These are phyloP conservation scores for Drosophila azteca DNA, from an alignment of 1,140 invertebrate species.

Conservation along the genomic window DNA sequence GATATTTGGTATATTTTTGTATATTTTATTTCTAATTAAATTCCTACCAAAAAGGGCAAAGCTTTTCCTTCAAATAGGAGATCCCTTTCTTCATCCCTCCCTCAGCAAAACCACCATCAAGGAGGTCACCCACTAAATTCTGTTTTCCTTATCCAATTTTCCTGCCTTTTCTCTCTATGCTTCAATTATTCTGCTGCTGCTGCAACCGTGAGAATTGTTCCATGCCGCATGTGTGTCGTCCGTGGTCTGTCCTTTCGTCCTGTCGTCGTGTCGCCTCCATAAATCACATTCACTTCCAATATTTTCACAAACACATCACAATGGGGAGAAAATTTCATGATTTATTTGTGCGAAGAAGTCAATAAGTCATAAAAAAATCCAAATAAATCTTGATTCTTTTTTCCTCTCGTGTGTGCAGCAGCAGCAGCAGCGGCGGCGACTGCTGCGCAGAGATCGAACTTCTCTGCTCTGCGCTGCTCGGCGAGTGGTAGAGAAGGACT, in stretches of 20 bases:
- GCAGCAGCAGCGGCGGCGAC: too few species aligned
- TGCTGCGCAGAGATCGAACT: neutral
- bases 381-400: constrained; percentile 67
- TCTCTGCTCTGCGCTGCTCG: neutral
- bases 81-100: too few species aligned
- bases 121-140: constrained; percentile 13
- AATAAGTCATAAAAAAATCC: constrained; percentile 76
- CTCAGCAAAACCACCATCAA: neutral
- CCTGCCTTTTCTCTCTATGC: constrained; percentile 5
- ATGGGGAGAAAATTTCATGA: constrained; percentile 68
- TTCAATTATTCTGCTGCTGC: constrained; percentile 29
- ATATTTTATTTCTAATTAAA: too few species aligned
- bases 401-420: too few species aligned
- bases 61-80: too few species aligned
- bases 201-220: constrained; percentile 44
- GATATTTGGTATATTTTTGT: too few species aligned
- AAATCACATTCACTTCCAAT: constrained; percentile 75
- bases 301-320: constrained; percentile 79
- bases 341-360: constrained; percentile 77
- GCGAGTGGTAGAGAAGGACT: constrained; percentile 28
- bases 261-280: constrained; percentile 28
- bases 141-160: neutral
- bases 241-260: too few species aligned
- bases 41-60: too few species aligned
- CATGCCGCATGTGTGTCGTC: constrained; percentile 26